These are phyloP conservation scores for Champsocephalus esox DNA, from an alignment of 2,797 vertebrate genomes.

Conservation along the genomic window DNA sequence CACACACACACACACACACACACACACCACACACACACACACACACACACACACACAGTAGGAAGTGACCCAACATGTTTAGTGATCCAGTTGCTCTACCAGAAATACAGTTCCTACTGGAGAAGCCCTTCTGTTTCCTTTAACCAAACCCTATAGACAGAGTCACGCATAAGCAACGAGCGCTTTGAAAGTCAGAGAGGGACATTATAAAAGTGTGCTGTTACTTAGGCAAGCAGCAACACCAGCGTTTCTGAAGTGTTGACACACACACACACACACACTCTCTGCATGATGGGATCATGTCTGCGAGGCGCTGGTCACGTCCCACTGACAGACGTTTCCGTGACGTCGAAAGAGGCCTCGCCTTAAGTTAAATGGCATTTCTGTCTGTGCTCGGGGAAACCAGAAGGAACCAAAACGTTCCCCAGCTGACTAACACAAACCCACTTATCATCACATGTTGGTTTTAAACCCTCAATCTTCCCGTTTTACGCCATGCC, in stretches of 20 bases:
- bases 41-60: too few relatives aligned
- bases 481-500: background rate
- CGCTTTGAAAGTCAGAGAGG: background rate
- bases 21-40: too few relatives aligned
- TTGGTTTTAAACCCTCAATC: background rate
- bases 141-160: too few relatives aligned
- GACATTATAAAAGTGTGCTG: background rate
- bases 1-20: too few relatives aligned
- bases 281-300: background rate
- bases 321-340: slow-evolving; percentile 50
- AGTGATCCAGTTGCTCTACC: too few relatives aligned
- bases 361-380: slow-evolving; percentile 10
- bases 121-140: too few relatives aligned
- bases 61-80: background rate
- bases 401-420: background rate
- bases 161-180: too few relatives aligned
- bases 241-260: slow-evolving; percentile 26
- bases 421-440: background rate
- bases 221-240: slow-evolving; percentile 25
- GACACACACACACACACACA: slow-evolving; percentile 6
- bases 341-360: slow-evolving; percentile 48
- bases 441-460: background rate
- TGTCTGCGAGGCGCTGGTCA: slow-evolving; percentile 30
- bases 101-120: too few relatives aligned
- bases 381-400: too few relatives aligned